Evolutionary conservation across 1,140 invertebrate genomes (phyloP), one percentile per base, ranked within the genome.

Genomic region (Temnothorax curvispinosus): DNA sequence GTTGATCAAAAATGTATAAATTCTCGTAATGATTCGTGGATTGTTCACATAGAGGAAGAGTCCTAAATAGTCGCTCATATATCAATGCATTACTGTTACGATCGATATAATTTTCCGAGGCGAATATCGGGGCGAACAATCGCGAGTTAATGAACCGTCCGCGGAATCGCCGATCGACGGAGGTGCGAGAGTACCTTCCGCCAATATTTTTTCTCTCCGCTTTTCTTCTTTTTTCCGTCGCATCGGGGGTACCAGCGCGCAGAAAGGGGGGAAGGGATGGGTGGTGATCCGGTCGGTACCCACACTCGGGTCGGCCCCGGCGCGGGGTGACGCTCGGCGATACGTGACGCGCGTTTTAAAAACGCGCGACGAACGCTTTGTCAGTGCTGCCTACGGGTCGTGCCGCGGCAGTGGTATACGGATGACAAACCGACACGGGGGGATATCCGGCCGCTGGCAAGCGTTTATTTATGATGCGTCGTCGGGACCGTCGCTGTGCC

Each of bases 401-500:
- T 67, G 52, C 67, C 62, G 44, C 21, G 13, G 38, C 38, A 54
- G 69, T 47, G 32, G 38, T 32, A 32, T 32, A 32, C 41, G 88
- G 86, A 90, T 91, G 90, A 91, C 82, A 91, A 91, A 91, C 89
- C 77, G 89, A 88, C 82, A 87, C 77, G 65, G 52, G 77, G 58
- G 87, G 89, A 84, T 90, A 90, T 91, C 89, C 90, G 90, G 87
- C 32, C 54, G 75, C 64, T 87, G 82, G 89, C 90, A 87, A 90
- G 65, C 90, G 87, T 91, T 91, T 91, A 91, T 91, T 91, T 91
- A 91, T 88, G 87, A 90, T 87, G 87, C 87, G 60, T 54, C 74
- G 78, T 35, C 85, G n/a, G 38, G n/a, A 27, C 76, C 88, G 76
- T 38, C 60, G 88, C 85, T 60, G 60, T 65, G 44, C 54, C 76